These are phyloP conservation scores for Acromyrmex echinatior DNA, from an alignment of 1,140 invertebrate genomes.

Conservation along the genomic window DNA sequence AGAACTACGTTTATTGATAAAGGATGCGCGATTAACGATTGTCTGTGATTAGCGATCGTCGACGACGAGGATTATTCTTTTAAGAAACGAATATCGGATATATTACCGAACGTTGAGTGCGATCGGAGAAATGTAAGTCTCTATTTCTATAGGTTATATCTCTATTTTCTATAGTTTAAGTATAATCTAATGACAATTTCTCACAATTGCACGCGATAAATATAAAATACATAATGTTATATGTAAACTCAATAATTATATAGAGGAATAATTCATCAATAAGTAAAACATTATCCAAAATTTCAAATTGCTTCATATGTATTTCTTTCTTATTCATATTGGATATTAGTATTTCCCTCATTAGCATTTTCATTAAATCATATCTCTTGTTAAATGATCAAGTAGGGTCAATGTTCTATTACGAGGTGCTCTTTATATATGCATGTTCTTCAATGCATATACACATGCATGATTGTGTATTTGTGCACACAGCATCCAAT, in stretches of 20 bases:
- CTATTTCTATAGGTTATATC: neutral
- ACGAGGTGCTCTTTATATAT: constrained; percentile 40
- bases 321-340: constrained; percentile 7
- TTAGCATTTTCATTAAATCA: constrained; percentile 46
- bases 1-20: neutral
- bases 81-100: neutral
- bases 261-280: neutral
- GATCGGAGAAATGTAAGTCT: constrained; percentile 18
- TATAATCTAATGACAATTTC: neutral
- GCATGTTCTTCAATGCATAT: constrained; percentile 24
- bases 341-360: constrained; percentile 2
- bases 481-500: neutral
- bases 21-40: constrained; percentile 15
- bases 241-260: neutral
- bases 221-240: neutral
- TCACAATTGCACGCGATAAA: neutral
- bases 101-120: constrained; percentile 5
- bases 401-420: constrained; percentile 70
- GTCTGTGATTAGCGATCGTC: constrained; percentile 12
- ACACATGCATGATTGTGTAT: neutral
- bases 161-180: neutral
- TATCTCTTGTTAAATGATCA: constrained; percentile 44
- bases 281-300: neutral
- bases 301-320: neutral
- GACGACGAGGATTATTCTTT: neutral